Evolutionary conservation across 2,797 vertebrate species (phyloP).

Genomic region (Typhlichthys eigenmanni): DNA sequence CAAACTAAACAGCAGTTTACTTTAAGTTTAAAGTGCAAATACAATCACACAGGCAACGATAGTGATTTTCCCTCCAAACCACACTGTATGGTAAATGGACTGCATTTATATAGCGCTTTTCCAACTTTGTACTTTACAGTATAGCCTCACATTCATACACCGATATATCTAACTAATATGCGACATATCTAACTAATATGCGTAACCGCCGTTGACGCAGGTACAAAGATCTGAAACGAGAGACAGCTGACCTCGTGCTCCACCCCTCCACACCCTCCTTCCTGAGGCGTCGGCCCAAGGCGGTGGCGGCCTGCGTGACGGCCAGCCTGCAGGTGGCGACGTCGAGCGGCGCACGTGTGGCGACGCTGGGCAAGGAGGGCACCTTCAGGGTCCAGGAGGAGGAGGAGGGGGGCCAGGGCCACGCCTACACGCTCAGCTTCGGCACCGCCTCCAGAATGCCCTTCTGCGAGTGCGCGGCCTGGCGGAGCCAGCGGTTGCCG

Average conservation of each 20-base stretch:
- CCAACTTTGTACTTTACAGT: too few species aligned
- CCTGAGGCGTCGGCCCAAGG: slow-evolving; percentile 8
- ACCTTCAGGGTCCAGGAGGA: background rate
- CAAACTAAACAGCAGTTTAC: too few species aligned
- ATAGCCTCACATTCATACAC: too few species aligned
- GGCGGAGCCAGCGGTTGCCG: slow-evolving; percentile 19
- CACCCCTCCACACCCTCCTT: background rate
- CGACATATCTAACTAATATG: too few species aligned
- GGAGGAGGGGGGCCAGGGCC: background rate
- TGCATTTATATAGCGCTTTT: too few species aligned
- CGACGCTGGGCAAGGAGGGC: background rate
- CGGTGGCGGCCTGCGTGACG: slow-evolving; percentile 4
- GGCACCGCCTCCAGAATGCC: slow-evolving; percentile 2
- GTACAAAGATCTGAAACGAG: slow-evolving; percentile 3
- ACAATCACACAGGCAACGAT: too few species aligned
- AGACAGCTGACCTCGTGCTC: background rate
- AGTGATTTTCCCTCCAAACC: too few species aligned
- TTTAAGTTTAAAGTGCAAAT: too few species aligned
- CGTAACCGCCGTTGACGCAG: background rate
- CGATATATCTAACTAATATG: too few species aligned
- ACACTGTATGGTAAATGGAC: too few species aligned
- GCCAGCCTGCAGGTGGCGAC: background rate
- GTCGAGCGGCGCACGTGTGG: background rate
- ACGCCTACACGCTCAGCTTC: background rate
- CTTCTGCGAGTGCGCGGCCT: slow-evolving; percentile 12